Percentiles rank a stretch among this genome's conserved stretches.
phyloP scores from a whole-genome alignment of 2,797 vertebrate species.

The Oryzias dopingdopingensis region DNA sequence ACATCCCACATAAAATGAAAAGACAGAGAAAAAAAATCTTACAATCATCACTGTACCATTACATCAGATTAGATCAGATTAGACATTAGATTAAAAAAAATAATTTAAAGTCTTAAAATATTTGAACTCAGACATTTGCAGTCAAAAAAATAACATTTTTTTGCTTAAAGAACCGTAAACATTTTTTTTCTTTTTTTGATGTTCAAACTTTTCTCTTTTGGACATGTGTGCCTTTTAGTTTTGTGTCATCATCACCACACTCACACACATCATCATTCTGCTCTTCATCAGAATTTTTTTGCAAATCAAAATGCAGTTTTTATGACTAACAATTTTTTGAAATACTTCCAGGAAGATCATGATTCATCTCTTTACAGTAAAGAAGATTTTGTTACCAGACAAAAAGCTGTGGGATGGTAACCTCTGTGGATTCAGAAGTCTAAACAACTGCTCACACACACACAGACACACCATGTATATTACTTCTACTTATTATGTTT shows the following conservation, averaged over 20 bases:
- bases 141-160: too few species aligned
- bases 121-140: too few species aligned
- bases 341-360: slow-evolving; percentile 44
- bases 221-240: slow-evolving; percentile 28
- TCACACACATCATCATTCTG: slow-evolving; percentile 8
- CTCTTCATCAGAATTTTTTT: slow-evolving; percentile 47
- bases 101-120: background rate
- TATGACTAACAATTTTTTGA: slow-evolving; percentile 17
- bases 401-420: slow-evolving; percentile 51
- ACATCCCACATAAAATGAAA: too few species aligned
- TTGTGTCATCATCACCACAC: slow-evolving; percentile 35
- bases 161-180: too few species aligned
- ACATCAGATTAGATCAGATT: too few species aligned
- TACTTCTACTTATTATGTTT: slow-evolving; percentile 57
- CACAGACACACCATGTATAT: slow-evolving; percentile 32
- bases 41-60: too few species aligned
- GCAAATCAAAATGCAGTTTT: slow-evolving; percentile 31
- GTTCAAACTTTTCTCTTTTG: too few species aligned
- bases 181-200: too few species aligned
- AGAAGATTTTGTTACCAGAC: slow-evolving; percentile 50
- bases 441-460: slow-evolving; percentile 13
- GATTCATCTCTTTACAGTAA: slow-evolving; percentile 40
- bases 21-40: too few species aligned
- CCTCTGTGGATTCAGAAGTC: slow-evolving; percentile 47
- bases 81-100: too few species aligned